A percentile compares a stretch with the other conserved stretches of the same genome.
Evolutionary conservation across 2,888 invertebrate species (phyloP).

Genomic region (Apotomis turbidana): DNA sequence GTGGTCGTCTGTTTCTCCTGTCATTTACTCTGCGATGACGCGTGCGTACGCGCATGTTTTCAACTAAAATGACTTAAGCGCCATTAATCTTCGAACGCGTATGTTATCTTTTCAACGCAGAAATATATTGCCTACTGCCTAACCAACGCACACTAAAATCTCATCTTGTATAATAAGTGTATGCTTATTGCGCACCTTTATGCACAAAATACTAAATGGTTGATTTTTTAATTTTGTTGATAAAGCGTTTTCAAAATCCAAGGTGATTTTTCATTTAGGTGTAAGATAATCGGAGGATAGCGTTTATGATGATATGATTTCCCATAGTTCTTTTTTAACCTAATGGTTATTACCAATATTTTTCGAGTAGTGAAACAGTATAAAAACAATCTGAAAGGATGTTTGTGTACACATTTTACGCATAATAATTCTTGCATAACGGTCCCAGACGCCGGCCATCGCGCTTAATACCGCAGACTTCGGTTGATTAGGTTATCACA

Average conservation of each 20-base stretch:
- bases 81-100: not conserved
- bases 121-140: not conserved
- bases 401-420: not conserved
- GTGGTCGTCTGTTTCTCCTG: conserved; percentile 21
- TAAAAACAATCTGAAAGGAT: not conserved
- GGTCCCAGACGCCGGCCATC: not conserved
- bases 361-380: no score
- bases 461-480: conserved; percentile 12
- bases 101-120: not conserved
- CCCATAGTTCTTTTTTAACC: no score
- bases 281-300: not conserved
- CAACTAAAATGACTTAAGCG: conserved; percentile 2
- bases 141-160: conserved; percentile 14
- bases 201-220: conserved; percentile 3
- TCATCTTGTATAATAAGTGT: not conserved
- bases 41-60: conserved; percentile 21
- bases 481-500: conserved; percentile 72
- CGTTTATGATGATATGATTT: no score
- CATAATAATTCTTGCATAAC: not conserved
- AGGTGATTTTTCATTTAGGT: conserved; percentile 5
- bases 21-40: conserved; percentile 27
- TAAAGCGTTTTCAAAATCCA: conserved; percentile 11
- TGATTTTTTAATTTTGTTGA: not conserved
- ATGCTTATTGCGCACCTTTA: conserved; percentile 3
- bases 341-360: no score